Evolutionary conservation across 92 coral and sea anemone species (phyloP), one percentile per base, ranked within the genome.

Genomic region (Montipora capitata): DNA sequence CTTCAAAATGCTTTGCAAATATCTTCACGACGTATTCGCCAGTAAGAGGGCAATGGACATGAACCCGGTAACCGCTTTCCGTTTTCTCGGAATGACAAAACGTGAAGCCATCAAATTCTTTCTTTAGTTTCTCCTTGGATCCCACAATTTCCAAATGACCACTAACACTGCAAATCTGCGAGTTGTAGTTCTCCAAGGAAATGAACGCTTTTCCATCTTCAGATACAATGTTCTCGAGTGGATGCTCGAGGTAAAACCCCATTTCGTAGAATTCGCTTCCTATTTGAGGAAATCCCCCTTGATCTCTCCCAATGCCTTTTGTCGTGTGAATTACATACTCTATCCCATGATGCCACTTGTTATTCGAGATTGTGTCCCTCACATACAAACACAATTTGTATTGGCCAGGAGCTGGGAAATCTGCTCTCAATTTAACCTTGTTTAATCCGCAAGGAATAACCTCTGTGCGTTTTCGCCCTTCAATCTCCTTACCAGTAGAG

Each of bases 361-460:
- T 85, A 41, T 80, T 35, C 11, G 71, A 18, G 70, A 48, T 68
- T 5, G 78, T 85, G 48, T 89, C 85, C 11, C 84, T 81, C 8
- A 93, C 87, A 68, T 88, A 88, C 79, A 95, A 83, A 38, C 92
- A 81, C 17, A 95, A 57, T n/a, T 80, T 87, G 87, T 93, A 95
- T 2, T 76, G 66, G 41, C 95, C 98, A 2, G 89, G 87, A 13
- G 80, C 27, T 15, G 98, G 98, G 51, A 95, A 88, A 52, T 91
- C 88, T 51, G 96, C 98, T 52, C 81, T 86, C 27, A 95, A 10
- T 42, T 88, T 93, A 17, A 93, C 93, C 43, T 91, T 94, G 89
- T 91, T 87, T 56, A 91, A 42, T 12, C 93, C 98, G 40, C 88
- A 87, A 40, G 81, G 88, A 8, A 92, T 59, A 6, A 95, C 9